Base-by-base conservation (phyloP, 2,113 vertebrate species). In the Todiramphus saurophagus region DNA sequence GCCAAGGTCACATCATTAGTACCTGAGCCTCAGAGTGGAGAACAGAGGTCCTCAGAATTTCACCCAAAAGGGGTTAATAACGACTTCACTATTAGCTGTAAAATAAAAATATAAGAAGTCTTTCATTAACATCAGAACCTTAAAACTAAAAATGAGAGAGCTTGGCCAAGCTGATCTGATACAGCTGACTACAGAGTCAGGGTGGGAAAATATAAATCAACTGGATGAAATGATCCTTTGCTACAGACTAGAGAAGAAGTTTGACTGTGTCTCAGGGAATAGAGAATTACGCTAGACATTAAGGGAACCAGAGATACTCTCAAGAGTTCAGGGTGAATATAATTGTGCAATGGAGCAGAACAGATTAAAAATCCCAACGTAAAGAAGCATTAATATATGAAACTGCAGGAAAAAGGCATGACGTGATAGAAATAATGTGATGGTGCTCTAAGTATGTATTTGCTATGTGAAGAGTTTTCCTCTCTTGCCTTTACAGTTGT, bases 331-430 rank as follows among this genome's bases (percentile, higher is more conserved):
- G 87, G 53, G 59, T 87, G 66, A 77, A 84, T 93, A 91, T 91
- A 94, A 79, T 44, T 73, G 72, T 93, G 88, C 77, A 79, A 58
- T 89, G 58, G 69, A 96, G 90, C 77, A 87, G 80, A 96, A 93
- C 77, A 94, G 92, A 96, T 92, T 96, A 94, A 95, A 96, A 96
- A 72, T 89, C 83, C 56, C 44, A 84, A 81, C n/a, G 69, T 82
- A 79, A 90, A 53, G 60, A 94, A 76, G 74, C 53, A 95, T 93
- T 94, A 91, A 91, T 89, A 76, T 43, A 91, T 72, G 87, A 75
- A 82, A 87, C 21, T 83, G 41, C 41, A 79, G 50, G 9, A 91
- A 44, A 79, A 89, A 89, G 56, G 11, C 58, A 75, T 48, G 48
- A 87, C 27, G 3, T 48, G 48, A 77, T 79, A 92, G 78, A 92